A percentile compares a stretch with the other conserved stretches of the same genome.
Conservation (phyloP, 2,888 invertebrate species). For the Amphimallon solstitiale region DNA sequence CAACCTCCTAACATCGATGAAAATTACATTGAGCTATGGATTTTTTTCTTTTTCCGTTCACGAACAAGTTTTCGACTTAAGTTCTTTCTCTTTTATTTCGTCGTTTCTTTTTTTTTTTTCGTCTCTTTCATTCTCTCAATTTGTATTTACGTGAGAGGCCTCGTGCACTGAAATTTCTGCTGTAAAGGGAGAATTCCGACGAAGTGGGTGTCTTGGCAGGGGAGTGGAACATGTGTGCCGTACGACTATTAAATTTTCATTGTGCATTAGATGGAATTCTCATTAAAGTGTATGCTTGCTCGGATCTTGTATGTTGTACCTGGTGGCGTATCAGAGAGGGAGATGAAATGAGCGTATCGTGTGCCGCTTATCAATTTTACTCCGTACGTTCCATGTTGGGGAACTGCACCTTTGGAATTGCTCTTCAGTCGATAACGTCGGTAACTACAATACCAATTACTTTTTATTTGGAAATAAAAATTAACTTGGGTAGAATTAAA, state of each 20-base stretch:
- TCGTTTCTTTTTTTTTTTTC: not conserved
- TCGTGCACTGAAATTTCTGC: not conserved
- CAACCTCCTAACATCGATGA: constrained; percentile 25
- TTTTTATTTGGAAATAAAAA: too few species aligned
- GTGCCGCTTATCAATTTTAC: constrained; percentile 26
- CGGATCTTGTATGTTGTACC: not conserved
- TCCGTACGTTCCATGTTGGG: not conserved
- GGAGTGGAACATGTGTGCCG: not conserved
- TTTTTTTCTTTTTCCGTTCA: constrained; percentile 10
- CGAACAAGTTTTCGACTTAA: constrained; percentile 12
- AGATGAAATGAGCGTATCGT: constrained; percentile 8
- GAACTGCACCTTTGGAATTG: too few species aligned
- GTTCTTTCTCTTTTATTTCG: not conserved
- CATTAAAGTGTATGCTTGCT: constrained; percentile 19
- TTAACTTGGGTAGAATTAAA: too few species aligned
- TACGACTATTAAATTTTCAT: constrained; percentile 28
- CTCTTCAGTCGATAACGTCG: too few species aligned
- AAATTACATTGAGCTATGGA: constrained; percentile 30
- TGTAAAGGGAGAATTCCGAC: not conserved
- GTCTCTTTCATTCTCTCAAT: too few species aligned
- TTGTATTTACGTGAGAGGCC: not conserved
- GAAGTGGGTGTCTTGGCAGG: not conserved
- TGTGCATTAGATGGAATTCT: constrained; percentile 31
- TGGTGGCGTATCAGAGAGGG: not conserved
- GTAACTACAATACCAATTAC: too few species aligned